A percentile compares a stretch with the other conserved stretches of the same genome.
phyloP scores from a whole-genome alignment of 2,888 invertebrate species.

The Cybosia mesomella region DNA sequence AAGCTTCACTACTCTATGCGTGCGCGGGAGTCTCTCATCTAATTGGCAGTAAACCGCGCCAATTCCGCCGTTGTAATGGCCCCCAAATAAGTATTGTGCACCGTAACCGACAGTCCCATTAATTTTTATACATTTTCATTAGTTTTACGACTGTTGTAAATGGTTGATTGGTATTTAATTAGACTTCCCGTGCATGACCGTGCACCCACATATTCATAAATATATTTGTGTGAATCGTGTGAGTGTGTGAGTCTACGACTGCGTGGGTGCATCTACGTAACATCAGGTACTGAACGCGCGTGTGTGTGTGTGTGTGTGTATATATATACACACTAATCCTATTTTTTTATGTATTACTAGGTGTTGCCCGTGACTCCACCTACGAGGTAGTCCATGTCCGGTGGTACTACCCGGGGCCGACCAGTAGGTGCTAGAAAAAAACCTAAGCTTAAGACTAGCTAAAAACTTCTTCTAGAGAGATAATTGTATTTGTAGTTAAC shows the following conservation, averaged over 20 bases:
- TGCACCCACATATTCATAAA: slow-evolving; percentile 11
- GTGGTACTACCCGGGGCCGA: too few species aligned
- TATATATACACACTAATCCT: too few species aligned
- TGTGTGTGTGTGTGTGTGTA: not conserved
- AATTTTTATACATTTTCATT: slow-evolving; percentile 36
- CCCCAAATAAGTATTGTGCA: slow-evolving; percentile 33
- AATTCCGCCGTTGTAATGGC: slow-evolving; percentile 29
- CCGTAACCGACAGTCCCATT: slow-evolving; percentile 20
- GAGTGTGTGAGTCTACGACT: not conserved
- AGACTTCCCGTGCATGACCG: slow-evolving; percentile 13
- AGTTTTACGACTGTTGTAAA: slow-evolving; percentile 35
- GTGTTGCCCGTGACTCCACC: too few species aligned
- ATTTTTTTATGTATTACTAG: not conserved
- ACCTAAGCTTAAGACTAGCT: too few species aligned
- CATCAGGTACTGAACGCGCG: not conserved
- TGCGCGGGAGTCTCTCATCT: slow-evolving; percentile 28
- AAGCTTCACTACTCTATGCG: slow-evolving; percentile 18
- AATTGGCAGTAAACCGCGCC: slow-evolving; percentile 39
- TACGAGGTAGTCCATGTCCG: too few species aligned
- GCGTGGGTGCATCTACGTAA: slow-evolving; percentile 6
- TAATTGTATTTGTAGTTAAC: too few species aligned
- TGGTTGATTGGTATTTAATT: slow-evolving; percentile 45
- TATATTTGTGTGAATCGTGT: not conserved
- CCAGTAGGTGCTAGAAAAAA: too few species aligned
- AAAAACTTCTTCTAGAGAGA: too few species aligned